These are phyloP conservation scores for Turritopsis dohrnii DNA, from an alignment of 30 jellyfish, hydroid and myxozoan genomes.

Conservation along the genomic window DNA sequence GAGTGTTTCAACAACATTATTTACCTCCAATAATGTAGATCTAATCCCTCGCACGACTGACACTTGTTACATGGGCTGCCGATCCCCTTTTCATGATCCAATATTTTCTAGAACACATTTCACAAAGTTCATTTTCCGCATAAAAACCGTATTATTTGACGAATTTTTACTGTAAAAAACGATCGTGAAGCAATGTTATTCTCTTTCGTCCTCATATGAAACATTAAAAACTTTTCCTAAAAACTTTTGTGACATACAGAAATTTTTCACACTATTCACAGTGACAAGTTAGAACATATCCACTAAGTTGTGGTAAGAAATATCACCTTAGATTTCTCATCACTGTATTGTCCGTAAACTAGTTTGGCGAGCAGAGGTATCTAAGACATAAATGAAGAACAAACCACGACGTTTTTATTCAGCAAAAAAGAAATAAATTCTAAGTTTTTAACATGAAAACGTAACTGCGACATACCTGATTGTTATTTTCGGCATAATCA, in stretches of 20 bases:
- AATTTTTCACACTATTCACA: background rate
- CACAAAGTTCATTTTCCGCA: too few species aligned
- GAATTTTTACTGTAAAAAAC: too few species aligned
- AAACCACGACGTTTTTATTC: too few species aligned
- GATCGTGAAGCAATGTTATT: background rate
- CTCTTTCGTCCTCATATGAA: background rate
- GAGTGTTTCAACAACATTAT: background rate
- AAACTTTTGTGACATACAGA: too few species aligned
- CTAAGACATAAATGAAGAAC: background rate
- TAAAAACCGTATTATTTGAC: background rate
- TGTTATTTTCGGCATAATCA: background rate
- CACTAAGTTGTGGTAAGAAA: background rate
- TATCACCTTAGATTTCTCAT: constrained; percentile 4
- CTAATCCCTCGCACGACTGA: constrained; percentile 65
- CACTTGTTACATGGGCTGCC: constrained; percentile 66
- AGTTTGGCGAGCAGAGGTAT: background rate
- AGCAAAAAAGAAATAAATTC: too few species aligned
- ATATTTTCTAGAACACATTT: constrained; percentile 26
- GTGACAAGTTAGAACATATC: background rate
- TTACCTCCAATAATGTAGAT: constrained; percentile 87
- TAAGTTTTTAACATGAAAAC: too few species aligned
- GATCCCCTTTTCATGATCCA: constrained; percentile 64
- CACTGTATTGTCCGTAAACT: background rate
- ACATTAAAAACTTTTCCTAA: too few species aligned
- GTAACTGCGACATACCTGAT: background rate